phyloP scores from a whole-genome alignment of 2,797 vertebrate species.

The Hydrolagus colliei region DNA sequence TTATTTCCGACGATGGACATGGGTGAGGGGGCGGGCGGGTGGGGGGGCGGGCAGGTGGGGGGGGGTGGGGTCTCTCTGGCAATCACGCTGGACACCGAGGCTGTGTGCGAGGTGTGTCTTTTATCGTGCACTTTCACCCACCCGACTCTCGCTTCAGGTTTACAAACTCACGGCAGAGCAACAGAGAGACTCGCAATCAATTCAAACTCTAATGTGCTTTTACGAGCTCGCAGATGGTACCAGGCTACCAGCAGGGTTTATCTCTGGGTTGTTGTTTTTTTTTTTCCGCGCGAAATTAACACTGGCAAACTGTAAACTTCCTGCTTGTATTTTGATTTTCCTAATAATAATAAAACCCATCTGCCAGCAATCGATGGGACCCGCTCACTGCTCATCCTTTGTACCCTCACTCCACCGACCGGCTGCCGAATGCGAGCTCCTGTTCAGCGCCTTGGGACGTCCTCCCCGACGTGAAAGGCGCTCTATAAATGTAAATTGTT shows the following conservation, averaged over 20 bases:
- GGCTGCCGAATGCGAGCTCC: background rate
- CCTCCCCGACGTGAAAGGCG: too few species aligned
- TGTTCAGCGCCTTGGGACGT: too few species aligned
- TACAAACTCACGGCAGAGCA: conserved; percentile 30
- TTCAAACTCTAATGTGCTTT: conserved; percentile 47
- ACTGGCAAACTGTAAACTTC: conserved; percentile 66
- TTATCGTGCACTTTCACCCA: conserved; percentile 13
- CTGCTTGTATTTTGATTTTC: conserved; percentile 70
- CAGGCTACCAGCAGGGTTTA: conserved; percentile 60
- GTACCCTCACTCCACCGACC: background rate
- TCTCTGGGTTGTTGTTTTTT: conserved; percentile 49
- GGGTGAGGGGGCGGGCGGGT: too few species aligned
- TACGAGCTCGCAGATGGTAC: conserved; percentile 65
- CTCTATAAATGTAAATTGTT: too few species aligned
- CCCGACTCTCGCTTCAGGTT: background rate
- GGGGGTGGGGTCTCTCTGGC: too few species aligned
- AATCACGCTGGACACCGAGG: background rate
- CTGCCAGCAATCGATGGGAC: conserved; percentile 61
- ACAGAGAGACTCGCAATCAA: conserved; percentile 41
- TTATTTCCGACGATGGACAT: background rate
- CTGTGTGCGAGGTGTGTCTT: background rate
- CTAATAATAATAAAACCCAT: conserved; percentile 69
- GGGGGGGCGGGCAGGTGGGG: too few species aligned
- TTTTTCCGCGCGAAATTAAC: conserved; percentile 59
- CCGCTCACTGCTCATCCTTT: conserved; percentile 36